phyloP scores from a whole-genome alignment of 2,113 vertebrate species.

The Antennarius striatus region DNA sequence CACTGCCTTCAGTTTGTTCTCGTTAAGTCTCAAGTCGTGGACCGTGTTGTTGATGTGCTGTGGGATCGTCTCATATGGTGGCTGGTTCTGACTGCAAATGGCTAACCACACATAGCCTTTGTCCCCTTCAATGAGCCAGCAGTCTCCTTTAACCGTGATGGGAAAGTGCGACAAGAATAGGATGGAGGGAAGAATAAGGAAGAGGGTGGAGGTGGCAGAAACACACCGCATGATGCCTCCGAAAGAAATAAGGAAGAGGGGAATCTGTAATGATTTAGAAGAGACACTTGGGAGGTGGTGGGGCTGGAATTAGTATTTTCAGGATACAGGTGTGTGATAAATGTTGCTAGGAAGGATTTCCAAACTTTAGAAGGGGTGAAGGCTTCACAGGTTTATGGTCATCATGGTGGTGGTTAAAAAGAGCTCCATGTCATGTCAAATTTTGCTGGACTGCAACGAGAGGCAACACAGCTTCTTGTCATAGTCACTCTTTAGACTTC shows the following conservation, averaged over 20 bases:
- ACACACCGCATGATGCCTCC: constrained; percentile 71
- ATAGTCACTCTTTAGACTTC: constrained; percentile 47
- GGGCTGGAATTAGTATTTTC: constrained; percentile 22
- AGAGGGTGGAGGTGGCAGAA: constrained; percentile 40
- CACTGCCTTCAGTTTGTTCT: constrained; percentile 97
- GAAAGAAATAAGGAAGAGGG: neutral
- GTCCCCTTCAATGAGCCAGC: constrained; percentile 98
- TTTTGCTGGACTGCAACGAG: constrained; percentile 37
- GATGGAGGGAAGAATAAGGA: constrained; percentile 60
- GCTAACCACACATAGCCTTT: constrained; percentile 99
- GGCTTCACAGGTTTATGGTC: constrained; percentile 52
- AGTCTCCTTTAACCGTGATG: constrained; percentile 82
- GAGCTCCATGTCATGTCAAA: constrained; percentile 62
- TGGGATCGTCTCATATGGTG: constrained; percentile 96
- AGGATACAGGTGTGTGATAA: constrained; percentile 21
- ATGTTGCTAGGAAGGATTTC: constrained; percentile 16
- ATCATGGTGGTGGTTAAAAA: constrained; percentile 63
- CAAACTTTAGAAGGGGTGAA: constrained; percentile 33
- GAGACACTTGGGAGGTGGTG: neutral
- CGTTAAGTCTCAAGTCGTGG: constrained; percentile 93
- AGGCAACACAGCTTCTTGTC: constrained; percentile 57
- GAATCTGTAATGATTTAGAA: constrained; percentile 12
- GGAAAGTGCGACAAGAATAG: constrained; percentile 79
- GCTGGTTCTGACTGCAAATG: constrained; percentile 99
- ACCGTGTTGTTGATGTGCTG: constrained; percentile 99